phyloP scores from a whole-genome alignment of 2,113 vertebrate species.

The Pongo abelii region DNA sequence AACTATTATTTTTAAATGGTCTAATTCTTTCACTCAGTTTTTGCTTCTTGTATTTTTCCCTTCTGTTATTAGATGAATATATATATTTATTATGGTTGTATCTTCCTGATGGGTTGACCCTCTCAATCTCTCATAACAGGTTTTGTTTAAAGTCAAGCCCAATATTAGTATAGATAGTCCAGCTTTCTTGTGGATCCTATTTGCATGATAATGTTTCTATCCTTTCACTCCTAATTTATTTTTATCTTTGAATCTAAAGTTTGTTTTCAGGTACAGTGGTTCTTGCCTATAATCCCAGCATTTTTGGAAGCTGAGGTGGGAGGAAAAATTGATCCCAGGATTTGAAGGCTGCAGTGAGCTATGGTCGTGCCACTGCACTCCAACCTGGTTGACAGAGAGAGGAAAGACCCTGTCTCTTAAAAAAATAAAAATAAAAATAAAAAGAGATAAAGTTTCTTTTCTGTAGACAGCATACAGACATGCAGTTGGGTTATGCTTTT shows the following conservation, averaged over 20 bases:
- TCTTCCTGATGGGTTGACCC: not conserved
- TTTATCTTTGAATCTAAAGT: not conserved
- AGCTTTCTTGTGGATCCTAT: not conserved
- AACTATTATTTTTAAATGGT: not conserved
- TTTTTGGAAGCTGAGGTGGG: no score
- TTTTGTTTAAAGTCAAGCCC: not conserved
- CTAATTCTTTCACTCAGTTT: not conserved
- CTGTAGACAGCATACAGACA: not conserved
- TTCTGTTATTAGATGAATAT: not conserved
- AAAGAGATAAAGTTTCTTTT: no score
- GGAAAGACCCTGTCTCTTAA: no score
- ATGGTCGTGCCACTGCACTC: no score
- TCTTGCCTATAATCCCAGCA: no score
- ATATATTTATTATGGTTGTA: not conserved
- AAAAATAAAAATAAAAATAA: no score
- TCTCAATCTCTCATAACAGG: not conserved
- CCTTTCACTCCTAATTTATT: not conserved
- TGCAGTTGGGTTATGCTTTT: not conserved
- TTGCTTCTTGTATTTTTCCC: not conserved
- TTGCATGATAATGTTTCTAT: not conserved
- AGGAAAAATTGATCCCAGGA: no score
- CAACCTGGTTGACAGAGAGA: no score
- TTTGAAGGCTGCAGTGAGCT: no score
- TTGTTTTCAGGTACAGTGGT: not conserved
- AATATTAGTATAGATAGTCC: not conserved